Percentiles rank a stretch among this genome's conserved stretches.
Conservation (phyloP, 2,888 invertebrate genomes). For the Megamerina dolium region DNA sequence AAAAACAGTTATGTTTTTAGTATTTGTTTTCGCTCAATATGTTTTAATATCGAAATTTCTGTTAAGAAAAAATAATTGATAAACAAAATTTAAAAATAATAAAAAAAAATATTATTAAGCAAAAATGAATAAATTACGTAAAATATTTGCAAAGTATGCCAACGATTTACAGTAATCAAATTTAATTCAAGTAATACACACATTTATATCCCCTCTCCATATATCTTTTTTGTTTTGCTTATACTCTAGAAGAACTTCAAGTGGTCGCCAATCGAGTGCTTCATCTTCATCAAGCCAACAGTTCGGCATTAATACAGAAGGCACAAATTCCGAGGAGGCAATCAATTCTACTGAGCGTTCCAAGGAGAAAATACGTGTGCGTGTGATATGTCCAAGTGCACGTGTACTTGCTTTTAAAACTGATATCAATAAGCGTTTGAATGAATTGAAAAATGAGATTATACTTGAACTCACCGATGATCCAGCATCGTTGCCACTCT, state of each 20-base stretch:
- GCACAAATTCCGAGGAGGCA: slow-evolving; percentile 18
- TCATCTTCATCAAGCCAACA: slow-evolving; percentile 13
- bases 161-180: no score
- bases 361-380: slow-evolving; percentile 35
- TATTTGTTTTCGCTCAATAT: no score
- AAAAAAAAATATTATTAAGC: no score
- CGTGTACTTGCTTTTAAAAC: slow-evolving; percentile 37
- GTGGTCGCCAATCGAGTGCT: no score
- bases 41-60: slow-evolving; percentile 21
- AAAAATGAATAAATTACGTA: slow-evolving; percentile 44
- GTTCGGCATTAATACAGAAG: background rate
- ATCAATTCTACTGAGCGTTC: slow-evolving; percentile 10
- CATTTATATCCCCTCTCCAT: no score
- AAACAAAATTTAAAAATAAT: no score
- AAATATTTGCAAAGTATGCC: slow-evolving; percentile 37
- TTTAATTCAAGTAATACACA: no score
- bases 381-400: slow-evolving; percentile 43
- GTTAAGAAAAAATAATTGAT: no score
- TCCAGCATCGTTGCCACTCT: slow-evolving; percentile 39
- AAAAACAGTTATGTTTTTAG: slow-evolving; percentile 16
- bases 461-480: slow-evolving; percentile 43
- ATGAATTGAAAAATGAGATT: slow-evolving; percentile 43
- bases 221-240: no score
- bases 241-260: no score
- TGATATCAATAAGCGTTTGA: slow-evolving; percentile 33